These are phyloP conservation scores for Bombus turneri DNA, from an alignment of 1,140 invertebrate species.

Conservation along the genomic window DNA sequence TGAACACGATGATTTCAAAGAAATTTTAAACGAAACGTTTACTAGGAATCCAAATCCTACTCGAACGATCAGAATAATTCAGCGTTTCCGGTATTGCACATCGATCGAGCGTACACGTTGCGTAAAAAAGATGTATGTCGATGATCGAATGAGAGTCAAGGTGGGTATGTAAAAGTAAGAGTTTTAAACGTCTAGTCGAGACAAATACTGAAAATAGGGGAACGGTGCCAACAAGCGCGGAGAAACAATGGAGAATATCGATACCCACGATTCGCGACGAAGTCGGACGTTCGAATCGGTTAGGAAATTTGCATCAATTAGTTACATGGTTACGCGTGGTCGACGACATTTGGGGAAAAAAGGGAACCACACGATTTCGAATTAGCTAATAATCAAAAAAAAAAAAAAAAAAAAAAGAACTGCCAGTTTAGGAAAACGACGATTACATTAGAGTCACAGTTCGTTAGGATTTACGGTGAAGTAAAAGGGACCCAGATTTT, in stretches of 20 bases:
- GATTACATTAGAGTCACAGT: not conserved
- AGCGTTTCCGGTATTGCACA: not conserved
- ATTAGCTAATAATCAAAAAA: not conserved
- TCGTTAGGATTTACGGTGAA: slow-evolving; percentile 28
- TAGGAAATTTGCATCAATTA: slow-evolving; percentile 54
- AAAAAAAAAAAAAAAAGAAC: not conserved
- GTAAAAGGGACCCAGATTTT: slow-evolving; percentile 58
- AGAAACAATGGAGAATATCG: not conserved
- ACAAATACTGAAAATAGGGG: not conserved
- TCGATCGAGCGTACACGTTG: slow-evolving; percentile 5
- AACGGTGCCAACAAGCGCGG: not conserved
- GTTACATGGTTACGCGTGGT: not conserved
- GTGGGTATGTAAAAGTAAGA: slow-evolving; percentile 11
- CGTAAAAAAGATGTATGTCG: not conserved
- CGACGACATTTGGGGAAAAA: not conserved
- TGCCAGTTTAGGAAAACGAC: slow-evolving; percentile 38
- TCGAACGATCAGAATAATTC: slow-evolving; percentile 34
- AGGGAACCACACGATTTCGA: not conserved
- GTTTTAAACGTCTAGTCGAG: not conserved
- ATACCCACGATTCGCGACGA: not conserved
- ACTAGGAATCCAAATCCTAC: slow-evolving; percentile 25
- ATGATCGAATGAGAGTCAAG: slow-evolving; percentile 6
- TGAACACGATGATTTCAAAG: slow-evolving; percentile 10
- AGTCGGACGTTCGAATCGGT: slow-evolving; percentile 18
- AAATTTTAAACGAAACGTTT: slow-evolving; percentile 28